phyloP scores from a whole-genome alignment of 1,140 invertebrate genomes.

The Zaprionus davidi region DNA sequence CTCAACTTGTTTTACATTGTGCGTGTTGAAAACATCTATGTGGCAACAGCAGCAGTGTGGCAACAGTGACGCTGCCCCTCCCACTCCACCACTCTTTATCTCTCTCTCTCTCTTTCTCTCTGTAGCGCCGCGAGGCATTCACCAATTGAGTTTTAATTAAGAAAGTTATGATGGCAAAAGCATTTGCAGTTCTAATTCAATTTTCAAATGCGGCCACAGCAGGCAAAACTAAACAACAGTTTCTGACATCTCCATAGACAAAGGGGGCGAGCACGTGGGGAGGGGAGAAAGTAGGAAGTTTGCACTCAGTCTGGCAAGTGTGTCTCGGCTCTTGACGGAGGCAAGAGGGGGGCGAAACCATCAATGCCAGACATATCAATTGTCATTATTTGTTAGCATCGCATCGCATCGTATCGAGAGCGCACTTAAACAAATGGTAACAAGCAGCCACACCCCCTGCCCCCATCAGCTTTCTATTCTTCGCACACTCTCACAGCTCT shows the following conservation, averaged over 20 bases:
- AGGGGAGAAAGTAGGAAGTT: conserved; percentile 2
- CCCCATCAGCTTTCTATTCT: neutral
- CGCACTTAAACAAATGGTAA: conserved; percentile 43
- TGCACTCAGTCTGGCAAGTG: neutral
- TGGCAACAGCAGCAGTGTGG: conserved; percentile 2
- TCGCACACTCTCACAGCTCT: neutral
- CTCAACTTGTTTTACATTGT: conserved; percentile 59
- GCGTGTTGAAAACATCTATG: conserved; percentile 51
- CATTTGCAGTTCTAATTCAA: conserved; percentile 61
- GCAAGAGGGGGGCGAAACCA: conserved; percentile 21
- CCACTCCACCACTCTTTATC: neutral
- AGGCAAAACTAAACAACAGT: conserved; percentile 27
- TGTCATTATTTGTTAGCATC: conserved; percentile 67
- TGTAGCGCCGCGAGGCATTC: conserved; percentile 53
- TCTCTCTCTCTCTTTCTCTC: neutral
- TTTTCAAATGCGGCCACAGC: conserved; percentile 42
- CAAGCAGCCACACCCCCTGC: neutral
- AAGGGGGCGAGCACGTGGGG: neutral
- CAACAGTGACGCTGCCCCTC: conserved; percentile 15
- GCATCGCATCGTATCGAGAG: conserved; percentile 24
- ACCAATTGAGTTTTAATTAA: conserved; percentile 77
- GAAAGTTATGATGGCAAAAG: conserved; percentile 63
- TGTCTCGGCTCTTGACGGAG: neutral
- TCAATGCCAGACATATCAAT: conserved; percentile 72
- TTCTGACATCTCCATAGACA: neutral